Percentiles rank a stretch among this genome's conserved stretches.
These are phyloP conservation scores for Aphelenchoides besseyi DNA, from an alignment of 1,140 invertebrate species.

Conservation along the genomic window DNA sequence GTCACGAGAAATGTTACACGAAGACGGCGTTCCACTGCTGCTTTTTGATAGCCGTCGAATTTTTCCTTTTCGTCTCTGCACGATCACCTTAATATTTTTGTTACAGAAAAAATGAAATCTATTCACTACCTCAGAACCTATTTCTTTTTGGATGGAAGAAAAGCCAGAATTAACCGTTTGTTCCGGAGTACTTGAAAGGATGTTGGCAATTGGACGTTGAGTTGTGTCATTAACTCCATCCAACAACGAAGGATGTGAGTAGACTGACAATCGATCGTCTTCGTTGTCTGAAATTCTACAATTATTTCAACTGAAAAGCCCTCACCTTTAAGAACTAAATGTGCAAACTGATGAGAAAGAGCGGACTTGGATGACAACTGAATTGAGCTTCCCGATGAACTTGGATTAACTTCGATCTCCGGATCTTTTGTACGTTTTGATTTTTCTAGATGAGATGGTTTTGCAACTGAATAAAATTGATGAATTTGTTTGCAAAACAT, in stretches of 20 bases:
- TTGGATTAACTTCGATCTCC: background rate
- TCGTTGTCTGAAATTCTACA: conserved; percentile 34
- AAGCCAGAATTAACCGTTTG: background rate
- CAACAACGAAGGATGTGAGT: conserved; percentile 61
- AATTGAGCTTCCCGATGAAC: too few relatives aligned
- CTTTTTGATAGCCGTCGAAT: conserved; percentile 38
- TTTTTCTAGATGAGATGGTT: background rate
- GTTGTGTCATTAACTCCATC: conserved; percentile 32
- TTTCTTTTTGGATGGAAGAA: background rate
- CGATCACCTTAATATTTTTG: conserved; percentile 45
- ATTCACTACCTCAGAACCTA: background rate
- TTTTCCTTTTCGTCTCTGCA: conserved; percentile 39
- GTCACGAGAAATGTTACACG: background rate
- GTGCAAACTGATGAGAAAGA: too few relatives aligned
- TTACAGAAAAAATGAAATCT: background rate
- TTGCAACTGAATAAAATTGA: background rate
- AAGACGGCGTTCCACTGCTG: conserved; percentile 31
- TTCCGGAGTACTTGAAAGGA: conserved; percentile 29
- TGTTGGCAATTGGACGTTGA: conserved; percentile 18
- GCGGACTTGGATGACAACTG: too few relatives aligned
- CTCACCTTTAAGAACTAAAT: background rate
- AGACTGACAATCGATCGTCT: conserved; percentile 57
- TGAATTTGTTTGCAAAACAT: background rate
- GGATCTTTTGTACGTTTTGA: background rate
- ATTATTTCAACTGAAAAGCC: background rate